Percentiles rank a stretch among this genome's conserved stretches.
These are phyloP conservation scores for Sula dactylatra DNA, from an alignment of 2,113 vertebrate species.

Conservation along the genomic window DNA sequence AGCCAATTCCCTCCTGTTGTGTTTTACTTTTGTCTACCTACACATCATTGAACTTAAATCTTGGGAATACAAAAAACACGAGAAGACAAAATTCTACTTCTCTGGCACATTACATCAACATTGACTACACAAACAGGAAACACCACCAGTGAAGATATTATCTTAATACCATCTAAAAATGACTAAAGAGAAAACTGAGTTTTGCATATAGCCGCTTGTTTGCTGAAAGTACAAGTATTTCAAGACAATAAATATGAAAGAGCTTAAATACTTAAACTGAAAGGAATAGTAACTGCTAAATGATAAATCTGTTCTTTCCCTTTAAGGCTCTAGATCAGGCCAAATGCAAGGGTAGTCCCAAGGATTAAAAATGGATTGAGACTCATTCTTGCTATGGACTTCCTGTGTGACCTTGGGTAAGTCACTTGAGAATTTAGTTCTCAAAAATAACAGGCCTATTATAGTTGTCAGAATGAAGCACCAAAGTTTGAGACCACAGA, in stretches of 20 bases:
- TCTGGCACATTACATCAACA: background rate
- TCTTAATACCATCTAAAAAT: background rate
- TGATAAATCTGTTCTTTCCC: background rate
- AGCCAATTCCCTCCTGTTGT: background rate
- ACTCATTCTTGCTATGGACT: slow-evolving; percentile 17
- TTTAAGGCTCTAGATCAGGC: background rate
- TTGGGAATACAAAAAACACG: background rate
- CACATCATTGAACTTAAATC: background rate
- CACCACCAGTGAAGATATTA: background rate
- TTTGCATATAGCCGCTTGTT: background rate
- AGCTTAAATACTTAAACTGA: background rate
- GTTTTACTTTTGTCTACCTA: background rate
- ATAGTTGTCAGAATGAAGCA: slow-evolving; percentile 20
- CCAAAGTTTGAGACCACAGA: background rate
- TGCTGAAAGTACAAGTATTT: background rate
- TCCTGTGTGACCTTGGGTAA: slow-evolving; percentile 40
- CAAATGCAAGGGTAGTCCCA: background rate
- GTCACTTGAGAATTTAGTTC: slow-evolving; percentile 45
- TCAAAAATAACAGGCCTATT: slow-evolving; percentile 46
- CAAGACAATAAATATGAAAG: background rate
- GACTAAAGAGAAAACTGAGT: background rate
- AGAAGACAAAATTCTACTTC: background rate
- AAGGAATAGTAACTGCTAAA: background rate
- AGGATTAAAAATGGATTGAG: slow-evolving; percentile 44
- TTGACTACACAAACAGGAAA: background rate